phyloP scores from a whole-genome alignment of 2,888 invertebrate species.

The Tribolium freemani region DNA sequence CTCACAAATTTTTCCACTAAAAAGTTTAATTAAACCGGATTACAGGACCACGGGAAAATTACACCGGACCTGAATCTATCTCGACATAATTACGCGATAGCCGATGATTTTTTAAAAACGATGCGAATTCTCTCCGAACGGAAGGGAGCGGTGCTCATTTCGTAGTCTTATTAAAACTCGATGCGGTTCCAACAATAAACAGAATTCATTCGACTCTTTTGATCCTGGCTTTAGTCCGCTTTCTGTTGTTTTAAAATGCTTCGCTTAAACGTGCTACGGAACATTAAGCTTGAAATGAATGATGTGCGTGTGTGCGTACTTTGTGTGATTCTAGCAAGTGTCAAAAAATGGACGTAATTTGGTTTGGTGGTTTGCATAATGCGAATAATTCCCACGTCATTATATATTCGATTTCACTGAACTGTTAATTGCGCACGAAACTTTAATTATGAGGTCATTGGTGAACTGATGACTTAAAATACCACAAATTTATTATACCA shows the following conservation, averaged over 20 bases:
- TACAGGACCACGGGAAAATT: slow-evolving; percentile 5
- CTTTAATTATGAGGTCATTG: background rate
- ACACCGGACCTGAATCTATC: slow-evolving; percentile 1
- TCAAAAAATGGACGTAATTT: background rate
- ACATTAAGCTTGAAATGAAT: slow-evolving; percentile 44
- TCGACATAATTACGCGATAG: background rate
- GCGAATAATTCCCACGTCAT: background rate
- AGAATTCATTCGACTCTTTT: slow-evolving; percentile 45
- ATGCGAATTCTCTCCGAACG: background rate
- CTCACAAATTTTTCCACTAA: slow-evolving; percentile 7
- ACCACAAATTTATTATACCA: background rate
- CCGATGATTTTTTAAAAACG: slow-evolving; percentile 10
- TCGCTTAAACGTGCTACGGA: slow-evolving; percentile 40
- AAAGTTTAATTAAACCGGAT: slow-evolving; percentile 23
- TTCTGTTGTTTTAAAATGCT: slow-evolving; percentile 46
- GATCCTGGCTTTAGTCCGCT: slow-evolving; percentile 42
- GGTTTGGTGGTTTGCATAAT: background rate
- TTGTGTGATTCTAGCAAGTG: slow-evolving; percentile 17
- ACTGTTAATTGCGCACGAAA: background rate
- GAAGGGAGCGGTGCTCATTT: slow-evolving; percentile 18
- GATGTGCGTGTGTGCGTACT: slow-evolving; percentile 38
- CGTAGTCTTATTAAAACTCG: slow-evolving; percentile 35
- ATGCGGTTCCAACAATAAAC: slow-evolving; percentile 38
- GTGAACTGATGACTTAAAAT: background rate
- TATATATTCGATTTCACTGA: background rate